phyloP scores from a whole-genome alignment of 2,797 vertebrate genomes.

The Eurystomus glaucurus region DNA sequence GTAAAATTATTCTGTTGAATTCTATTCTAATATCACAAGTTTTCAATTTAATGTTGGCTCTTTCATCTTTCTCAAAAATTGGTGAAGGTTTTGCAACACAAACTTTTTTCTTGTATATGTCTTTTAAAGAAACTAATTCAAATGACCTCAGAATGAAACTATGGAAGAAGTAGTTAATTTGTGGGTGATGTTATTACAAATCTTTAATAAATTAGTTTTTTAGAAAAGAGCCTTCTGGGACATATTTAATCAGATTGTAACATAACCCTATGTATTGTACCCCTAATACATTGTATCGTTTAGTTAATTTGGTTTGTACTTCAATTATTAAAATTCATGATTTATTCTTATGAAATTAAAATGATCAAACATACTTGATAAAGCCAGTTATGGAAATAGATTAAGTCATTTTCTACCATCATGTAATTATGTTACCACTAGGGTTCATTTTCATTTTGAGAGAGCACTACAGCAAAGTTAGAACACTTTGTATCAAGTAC shows the following conservation, averaged over 20 bases:
- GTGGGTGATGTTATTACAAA: background rate
- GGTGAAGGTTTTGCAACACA: background rate
- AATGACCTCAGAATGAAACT: background rate
- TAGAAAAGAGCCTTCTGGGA: conserved; percentile 28
- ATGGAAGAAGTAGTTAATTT: background rate
- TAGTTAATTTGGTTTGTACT: conserved; percentile 59
- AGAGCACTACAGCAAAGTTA: conserved; percentile 2
- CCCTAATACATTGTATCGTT: conserved; percentile 60
- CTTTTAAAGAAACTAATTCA: conserved; percentile 28
- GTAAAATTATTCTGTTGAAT: background rate
- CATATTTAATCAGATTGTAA: conserved; percentile 60
- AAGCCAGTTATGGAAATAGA: conserved; percentile 55
- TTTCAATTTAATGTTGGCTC: background rate
- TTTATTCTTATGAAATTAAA: conserved; percentile 65
- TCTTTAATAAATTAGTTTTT: conserved; percentile 41
- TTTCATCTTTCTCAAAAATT: background rate
- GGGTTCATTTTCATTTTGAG: conserved; percentile 58
- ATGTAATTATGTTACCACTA: conserved; percentile 52
- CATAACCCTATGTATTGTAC: conserved; percentile 29
- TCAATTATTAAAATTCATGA: conserved; percentile 61
- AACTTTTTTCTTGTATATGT: background rate
- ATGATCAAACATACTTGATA: conserved; percentile 61
- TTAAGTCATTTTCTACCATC: conserved; percentile 51
- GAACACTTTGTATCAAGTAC: background rate
- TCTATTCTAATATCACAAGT: background rate